Base-by-base conservation (phyloP, 2,888 invertebrate genomes). In the Noctuana brunneofusca region DNA sequence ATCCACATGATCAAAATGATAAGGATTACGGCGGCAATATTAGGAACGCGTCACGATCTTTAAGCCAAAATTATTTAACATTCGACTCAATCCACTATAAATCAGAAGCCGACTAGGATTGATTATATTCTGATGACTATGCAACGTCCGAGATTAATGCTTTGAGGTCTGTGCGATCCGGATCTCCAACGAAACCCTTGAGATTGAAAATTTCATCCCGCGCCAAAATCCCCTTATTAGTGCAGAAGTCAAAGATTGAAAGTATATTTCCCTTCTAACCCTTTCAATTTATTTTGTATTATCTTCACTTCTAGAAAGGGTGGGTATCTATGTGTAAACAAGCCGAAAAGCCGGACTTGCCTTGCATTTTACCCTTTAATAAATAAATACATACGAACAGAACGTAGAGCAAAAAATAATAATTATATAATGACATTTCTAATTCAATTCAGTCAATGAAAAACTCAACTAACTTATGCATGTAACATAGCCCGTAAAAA, bases 41-140 rank as follows among this genome's bases (percentile, higher is more conserved):
- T 50, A 3, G 30, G 24, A 58, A 6, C 18, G 58, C 9, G 18
- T 3, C 18, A 50, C 9, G 18, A 12, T 49, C 27, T 22, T 54
- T 48, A 55, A 60, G 60, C 30, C 30, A 18, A 30, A 63, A 30
- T 58, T 64, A 69, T 43, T 71, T 68, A 75, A 69, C 69, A 73
- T 74, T 75, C 67, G 71, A 69, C 62, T 72, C 73, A 76, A 73
- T 77, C 76, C 73, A 66, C 72, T 74, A 81, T 79, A 80, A 83
- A 85, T 83, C 79, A 81, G 71, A 68, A 71, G 71, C 68, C 65
- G 75, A 73, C 68, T 71, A 68, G 78, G 79, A 89, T 88, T 86
- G 83, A 89, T 88, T 82, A 75, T 78, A 74, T 70, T 65, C 72
- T 78, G 83, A 82, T 89, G 89, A 89, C 81, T 76, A 65, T 67